Evolutionary conservation across 2,797 vertebrate species (phyloP).

Genomic region (Cossypha polioptera): DNA sequence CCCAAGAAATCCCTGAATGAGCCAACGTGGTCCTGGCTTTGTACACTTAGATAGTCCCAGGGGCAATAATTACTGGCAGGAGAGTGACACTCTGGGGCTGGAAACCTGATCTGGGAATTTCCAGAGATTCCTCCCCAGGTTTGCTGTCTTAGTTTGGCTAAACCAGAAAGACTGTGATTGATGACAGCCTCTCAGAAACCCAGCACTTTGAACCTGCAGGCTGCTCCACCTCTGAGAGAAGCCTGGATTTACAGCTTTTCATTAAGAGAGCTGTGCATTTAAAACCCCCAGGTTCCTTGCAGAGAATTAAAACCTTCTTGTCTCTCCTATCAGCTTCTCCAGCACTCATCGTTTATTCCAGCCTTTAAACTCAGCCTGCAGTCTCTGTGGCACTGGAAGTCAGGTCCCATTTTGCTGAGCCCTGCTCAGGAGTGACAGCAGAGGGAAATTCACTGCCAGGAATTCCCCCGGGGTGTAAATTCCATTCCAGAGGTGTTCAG

Average conservation of each 20-base stretch:
- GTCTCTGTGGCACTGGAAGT: background rate
- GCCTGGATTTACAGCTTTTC: background rate
- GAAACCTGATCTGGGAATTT: background rate
- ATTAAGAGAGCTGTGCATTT: background rate
- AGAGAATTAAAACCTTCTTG: background rate
- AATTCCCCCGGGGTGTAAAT: background rate
- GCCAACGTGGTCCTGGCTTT: background rate
- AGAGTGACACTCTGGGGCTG: background rate
- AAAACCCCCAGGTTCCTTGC: background rate
- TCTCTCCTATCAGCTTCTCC: background rate
- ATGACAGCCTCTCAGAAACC: background rate
- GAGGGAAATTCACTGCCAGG: no score
- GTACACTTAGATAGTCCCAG: background rate
- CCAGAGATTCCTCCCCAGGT: background rate
- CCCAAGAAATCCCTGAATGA: background rate
- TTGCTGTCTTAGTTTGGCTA: background rate
- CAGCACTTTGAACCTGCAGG: background rate
- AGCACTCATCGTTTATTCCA: background rate
- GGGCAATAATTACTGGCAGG: background rate
- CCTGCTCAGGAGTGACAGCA: no score
- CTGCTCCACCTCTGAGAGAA: background rate
- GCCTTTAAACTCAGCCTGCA: background rate
- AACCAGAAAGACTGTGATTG: background rate
- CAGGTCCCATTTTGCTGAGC: no score
- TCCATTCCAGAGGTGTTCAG: background rate